Evolutionary conservation across 2,113 vertebrate species (phyloP), one percentile per base, ranked within the genome.

Genomic region (Camelus dromedarius): DNA sequence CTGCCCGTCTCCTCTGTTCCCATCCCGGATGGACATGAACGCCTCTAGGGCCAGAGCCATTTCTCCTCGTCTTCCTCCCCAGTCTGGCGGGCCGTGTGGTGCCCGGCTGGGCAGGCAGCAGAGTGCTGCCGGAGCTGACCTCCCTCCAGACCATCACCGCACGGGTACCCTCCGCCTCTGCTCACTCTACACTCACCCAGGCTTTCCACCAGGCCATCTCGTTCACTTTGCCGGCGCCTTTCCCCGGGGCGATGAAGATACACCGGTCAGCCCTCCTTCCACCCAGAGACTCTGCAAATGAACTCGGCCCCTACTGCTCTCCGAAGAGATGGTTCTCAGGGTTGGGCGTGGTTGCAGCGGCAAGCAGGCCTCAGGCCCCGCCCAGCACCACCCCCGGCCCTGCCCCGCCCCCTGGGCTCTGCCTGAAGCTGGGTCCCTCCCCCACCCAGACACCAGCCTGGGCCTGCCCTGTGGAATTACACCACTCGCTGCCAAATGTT

Each of bases 131-230:
- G 8, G 48, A 72, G 58, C 50, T 1, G 20, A 38, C 8, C 30
- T 54, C 35, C 52, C 4, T n/a, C 42, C n/a, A 26, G 76, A 20
- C 67, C 15, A 6, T 0, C 32, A 28, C 6, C 0, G 3, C 12
- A 0, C 13, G 30, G 18, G 46, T 38, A 50, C 70, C 42, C 30
- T 13, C 22, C 18, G 28, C 35, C 24, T 32, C 42, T 18, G 7
- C 28, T 46, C 8, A 14, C 35, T 64, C 28, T 2, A 3, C 14
- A 94, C 97, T 97, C 62, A 97, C 97, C 97, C 97, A 98, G 35
- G 97, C 94, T 96, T 97, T 97, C 97, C 97, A 98, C 97, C 97
- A 98, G 85, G 97, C 96, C 97, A 97, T 98, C 9, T 32, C 0
- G 24, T 26, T 48, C 60, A 52, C 83, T 8, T 54, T 30, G 0